These are phyloP conservation scores for Bradypodion ventrale DNA, from an alignment of 2,797 vertebrate species.

Conservation along the genomic window DNA sequence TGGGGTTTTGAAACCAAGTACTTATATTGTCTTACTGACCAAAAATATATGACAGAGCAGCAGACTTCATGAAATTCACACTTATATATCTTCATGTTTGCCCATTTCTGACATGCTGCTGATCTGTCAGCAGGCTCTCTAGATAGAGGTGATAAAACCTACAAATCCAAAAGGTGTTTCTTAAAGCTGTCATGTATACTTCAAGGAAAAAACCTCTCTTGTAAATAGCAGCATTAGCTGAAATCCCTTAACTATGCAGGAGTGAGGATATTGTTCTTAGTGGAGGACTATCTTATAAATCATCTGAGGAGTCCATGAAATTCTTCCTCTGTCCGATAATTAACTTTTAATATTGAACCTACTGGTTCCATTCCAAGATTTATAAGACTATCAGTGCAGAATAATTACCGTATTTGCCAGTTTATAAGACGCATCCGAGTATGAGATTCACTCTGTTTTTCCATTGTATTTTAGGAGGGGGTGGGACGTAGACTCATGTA, in stretches of 20 bases:
- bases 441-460: too few species aligned
- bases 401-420: too few species aligned
- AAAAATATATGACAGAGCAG: constrained; percentile 54
- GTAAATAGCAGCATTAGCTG: constrained; percentile 12
- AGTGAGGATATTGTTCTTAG: background rate
- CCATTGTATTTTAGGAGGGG: too few species aligned
- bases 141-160: constrained; percentile 67
- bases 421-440: too few species aligned
- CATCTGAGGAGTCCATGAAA: background rate
- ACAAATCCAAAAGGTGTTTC: constrained; percentile 66
- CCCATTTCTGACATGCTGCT: constrained; percentile 63
- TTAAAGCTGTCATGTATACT: constrained; percentile 57
- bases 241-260: constrained; percentile 28
- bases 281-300: background rate
- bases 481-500: too few species aligned
- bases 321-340: background rate
- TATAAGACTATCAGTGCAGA: background rate
- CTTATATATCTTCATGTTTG: constrained; percentile 66
- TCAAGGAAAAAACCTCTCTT: constrained; percentile 35
- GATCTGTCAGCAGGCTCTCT: constrained; percentile 70
- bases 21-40: constrained; percentile 71
- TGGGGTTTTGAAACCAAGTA: constrained; percentile 66
- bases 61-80: constrained; percentile 65
- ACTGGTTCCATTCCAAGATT: background rate
- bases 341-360: background rate